phyloP scores from a whole-genome alignment of 1,140 invertebrate genomes.

The Octopus bimaculoides region DNA sequence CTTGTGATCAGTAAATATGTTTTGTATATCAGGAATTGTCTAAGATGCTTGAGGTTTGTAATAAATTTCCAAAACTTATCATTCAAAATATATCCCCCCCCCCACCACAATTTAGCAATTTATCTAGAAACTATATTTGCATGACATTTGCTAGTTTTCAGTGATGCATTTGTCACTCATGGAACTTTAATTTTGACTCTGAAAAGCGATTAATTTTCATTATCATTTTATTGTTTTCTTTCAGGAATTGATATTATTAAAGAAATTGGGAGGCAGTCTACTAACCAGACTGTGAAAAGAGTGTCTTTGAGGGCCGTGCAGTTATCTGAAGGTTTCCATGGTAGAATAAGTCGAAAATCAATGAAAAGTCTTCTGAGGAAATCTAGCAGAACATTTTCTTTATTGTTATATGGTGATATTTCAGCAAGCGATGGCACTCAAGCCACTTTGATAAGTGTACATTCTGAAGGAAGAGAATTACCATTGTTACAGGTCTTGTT shows the following conservation, averaged over 20 bases:
- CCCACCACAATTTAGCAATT: no score
- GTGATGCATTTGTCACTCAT: no score
- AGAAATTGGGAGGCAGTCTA: background rate
- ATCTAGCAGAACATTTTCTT: constrained; percentile 20
- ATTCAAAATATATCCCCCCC: no score
- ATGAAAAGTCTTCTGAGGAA: constrained; percentile 17
- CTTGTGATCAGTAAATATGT: no score
- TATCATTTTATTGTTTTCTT: constrained; percentile 14
- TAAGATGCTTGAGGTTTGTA: no score
- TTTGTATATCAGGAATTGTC: no score
- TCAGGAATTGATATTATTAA: constrained; percentile 24
- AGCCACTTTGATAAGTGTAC: constrained; percentile 24
- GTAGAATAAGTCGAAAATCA: constrained; percentile 2
- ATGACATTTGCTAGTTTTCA: no score
- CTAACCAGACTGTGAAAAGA: constrained; percentile 2
- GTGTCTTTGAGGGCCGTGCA: background rate
- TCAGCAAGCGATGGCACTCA: constrained; percentile 7
- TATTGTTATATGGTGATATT: constrained; percentile 15
- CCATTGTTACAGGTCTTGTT: constrained; percentile 31
- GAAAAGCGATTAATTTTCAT: no score
- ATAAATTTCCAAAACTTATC: no score
- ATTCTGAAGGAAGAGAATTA: constrained; percentile 15
- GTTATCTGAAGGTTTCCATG: constrained; percentile 11
- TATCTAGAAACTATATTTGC: no score
- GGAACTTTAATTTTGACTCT: no score